Evolutionary conservation across 2,797 vertebrate genomes (phyloP).

Genomic region (Argya squamiceps): DNA sequence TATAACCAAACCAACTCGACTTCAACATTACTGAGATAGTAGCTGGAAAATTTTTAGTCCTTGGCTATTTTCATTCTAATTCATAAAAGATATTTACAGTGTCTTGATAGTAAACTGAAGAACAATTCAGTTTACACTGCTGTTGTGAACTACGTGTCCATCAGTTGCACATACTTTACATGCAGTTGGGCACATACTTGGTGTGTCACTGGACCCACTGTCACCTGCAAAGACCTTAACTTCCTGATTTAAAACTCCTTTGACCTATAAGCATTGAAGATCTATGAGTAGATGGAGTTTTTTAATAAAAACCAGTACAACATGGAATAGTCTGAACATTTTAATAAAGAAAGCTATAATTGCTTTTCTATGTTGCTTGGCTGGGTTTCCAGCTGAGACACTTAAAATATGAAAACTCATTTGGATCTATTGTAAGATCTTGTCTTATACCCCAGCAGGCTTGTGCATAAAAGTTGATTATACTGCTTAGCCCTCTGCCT

Average conservation of each 20-base stretch:
- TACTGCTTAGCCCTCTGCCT: neutral
- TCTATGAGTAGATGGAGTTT: neutral
- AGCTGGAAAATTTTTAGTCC: neutral
- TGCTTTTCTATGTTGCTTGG: neutral
- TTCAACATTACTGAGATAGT: neutral
- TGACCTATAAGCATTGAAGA: neutral
- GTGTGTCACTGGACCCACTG: neutral
- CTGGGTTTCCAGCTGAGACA: neutral
- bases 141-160: neutral
- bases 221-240: neutral
- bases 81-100: neutral
- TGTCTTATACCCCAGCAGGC: neutral
- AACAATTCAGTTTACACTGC: neutral
- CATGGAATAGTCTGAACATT: neutral
- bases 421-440: neutral
- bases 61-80: neutral
- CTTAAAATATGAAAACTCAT: neutral
- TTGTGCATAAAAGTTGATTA: neutral
- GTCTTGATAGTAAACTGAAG: neutral
- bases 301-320: neutral
- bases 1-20: neutral
- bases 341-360: neutral
- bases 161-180: neutral
- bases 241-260: neutral
- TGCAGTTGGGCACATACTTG: neutral